A percentile compares a stretch with the other conserved stretches of the same genome.
These are phyloP conservation scores for Callaeas wilsoni DNA, from an alignment of 2,113 vertebrate genomes.

Conservation along the genomic window DNA sequence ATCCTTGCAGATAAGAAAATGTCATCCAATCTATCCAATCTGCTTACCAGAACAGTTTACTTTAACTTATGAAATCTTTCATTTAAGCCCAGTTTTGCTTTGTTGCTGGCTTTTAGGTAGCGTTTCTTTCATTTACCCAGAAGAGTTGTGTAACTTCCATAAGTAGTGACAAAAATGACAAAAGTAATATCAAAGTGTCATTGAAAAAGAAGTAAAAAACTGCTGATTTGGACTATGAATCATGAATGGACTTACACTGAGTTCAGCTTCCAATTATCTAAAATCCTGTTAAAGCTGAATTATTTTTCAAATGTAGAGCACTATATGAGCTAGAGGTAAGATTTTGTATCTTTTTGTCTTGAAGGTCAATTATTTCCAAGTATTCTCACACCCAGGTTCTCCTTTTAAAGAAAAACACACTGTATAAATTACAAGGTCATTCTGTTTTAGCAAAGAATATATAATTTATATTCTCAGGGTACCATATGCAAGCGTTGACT, in stretches of 20 bases:
- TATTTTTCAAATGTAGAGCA: not conserved
- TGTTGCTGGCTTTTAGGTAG: not conserved
- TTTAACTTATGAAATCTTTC: not conserved
- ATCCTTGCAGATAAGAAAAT: not conserved
- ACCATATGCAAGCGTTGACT: not conserved
- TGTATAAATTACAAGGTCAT: not conserved
- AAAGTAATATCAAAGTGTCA: not conserved
- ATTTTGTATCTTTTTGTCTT: not conserved
- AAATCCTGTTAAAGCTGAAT: not conserved
- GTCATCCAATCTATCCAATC: not conserved
- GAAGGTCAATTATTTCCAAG: not conserved
- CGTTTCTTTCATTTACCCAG: not conserved
- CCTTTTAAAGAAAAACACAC: not conserved
- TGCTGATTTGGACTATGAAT: not conserved
- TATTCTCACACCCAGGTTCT: not conserved
- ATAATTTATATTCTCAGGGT: not conserved
- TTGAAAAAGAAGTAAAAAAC: not conserved
- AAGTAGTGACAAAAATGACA: not conserved
- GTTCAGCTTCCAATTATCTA: not conserved
- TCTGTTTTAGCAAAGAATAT: not conserved
- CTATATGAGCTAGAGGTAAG: not conserved
- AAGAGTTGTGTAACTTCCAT: not conserved
- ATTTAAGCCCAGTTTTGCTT: not conserved
- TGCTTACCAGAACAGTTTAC: not conserved
- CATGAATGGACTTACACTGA: not conserved